These are phyloP conservation scores for Synanceia verrucosa DNA, from an alignment of 2,797 vertebrate species.

Conservation along the genomic window DNA sequence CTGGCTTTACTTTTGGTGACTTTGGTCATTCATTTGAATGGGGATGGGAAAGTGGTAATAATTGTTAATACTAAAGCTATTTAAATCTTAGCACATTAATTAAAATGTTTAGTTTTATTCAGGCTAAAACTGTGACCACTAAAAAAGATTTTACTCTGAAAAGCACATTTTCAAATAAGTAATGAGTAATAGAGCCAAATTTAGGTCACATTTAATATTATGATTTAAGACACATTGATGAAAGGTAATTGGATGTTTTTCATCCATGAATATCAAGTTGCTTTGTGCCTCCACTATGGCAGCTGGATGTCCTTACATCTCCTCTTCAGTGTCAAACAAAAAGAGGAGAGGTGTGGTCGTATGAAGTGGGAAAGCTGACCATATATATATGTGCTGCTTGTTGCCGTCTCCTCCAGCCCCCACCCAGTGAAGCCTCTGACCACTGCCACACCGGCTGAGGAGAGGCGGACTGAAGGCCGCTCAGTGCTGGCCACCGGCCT, in stretches of 20 bases:
- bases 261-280: background rate
- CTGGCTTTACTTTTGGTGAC: background rate
- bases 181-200: background rate
- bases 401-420: conserved; percentile 80
- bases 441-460: conserved; percentile 69
- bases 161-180: background rate
- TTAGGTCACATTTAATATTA: background rate
- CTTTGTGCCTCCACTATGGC: conserved; percentile 43
- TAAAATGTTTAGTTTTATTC: background rate
- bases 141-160: conserved; percentile 9
- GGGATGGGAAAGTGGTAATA: background rate
- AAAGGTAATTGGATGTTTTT: background rate
- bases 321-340: background rate
- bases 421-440: conserved; percentile 94
- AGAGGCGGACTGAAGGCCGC: conserved; percentile 84
- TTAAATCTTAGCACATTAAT: background rate
- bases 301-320: background rate
- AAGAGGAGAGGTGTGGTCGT: background rate
- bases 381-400: background rate
- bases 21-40: too few relatives aligned
- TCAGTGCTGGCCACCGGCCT: conserved; percentile 85
- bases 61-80: background rate
- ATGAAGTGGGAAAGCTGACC: conserved; percentile 2
- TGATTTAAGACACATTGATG: background rate
- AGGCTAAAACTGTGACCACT: background rate